These are phyloP conservation scores for Nasua narica DNA, from an alignment of 2,797 vertebrate genomes.

Conservation along the genomic window DNA sequence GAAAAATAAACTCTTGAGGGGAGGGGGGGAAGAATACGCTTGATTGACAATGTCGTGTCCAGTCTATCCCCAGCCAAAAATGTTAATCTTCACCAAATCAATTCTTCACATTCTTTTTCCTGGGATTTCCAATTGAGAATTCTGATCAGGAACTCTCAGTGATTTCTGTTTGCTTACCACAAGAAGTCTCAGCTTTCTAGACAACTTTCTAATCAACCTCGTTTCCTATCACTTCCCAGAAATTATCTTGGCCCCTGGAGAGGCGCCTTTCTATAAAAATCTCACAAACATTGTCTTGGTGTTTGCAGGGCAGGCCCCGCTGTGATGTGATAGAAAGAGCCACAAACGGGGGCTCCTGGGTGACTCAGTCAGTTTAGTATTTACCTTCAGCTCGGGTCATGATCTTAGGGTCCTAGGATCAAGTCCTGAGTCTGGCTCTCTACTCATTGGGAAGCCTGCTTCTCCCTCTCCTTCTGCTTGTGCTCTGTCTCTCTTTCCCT, in stretches of 20 bases:
- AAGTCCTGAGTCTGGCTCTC: too few relatives aligned
- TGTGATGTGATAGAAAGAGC: not conserved
- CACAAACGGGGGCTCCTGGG: not conserved
- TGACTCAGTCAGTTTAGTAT: not conserved
- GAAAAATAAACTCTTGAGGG: not conserved
- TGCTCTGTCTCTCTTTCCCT: too few relatives aligned
- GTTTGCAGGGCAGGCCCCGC: not conserved
- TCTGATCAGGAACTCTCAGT: not conserved
- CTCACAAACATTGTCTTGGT: not conserved
- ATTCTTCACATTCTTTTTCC: not conserved
- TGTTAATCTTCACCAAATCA: not conserved
- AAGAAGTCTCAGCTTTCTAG: not conserved
- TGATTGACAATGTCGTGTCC: not conserved
- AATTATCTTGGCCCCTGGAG: not conserved
- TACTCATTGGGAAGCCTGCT: too few relatives aligned
- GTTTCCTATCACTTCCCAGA: not conserved
- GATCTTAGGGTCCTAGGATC: too few relatives aligned
- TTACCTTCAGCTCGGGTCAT: not conserved
- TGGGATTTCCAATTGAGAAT: slow-evolving; percentile 13
- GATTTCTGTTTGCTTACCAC: not conserved
- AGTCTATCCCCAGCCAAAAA: not conserved
- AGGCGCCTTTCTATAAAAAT: not conserved
- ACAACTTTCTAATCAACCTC: not conserved
- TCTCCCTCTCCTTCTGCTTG: too few relatives aligned
- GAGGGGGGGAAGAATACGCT: not conserved